Conservation (phyloP, 2,888 invertebrate genomes). For the Scaptomyza parva region DNA sequence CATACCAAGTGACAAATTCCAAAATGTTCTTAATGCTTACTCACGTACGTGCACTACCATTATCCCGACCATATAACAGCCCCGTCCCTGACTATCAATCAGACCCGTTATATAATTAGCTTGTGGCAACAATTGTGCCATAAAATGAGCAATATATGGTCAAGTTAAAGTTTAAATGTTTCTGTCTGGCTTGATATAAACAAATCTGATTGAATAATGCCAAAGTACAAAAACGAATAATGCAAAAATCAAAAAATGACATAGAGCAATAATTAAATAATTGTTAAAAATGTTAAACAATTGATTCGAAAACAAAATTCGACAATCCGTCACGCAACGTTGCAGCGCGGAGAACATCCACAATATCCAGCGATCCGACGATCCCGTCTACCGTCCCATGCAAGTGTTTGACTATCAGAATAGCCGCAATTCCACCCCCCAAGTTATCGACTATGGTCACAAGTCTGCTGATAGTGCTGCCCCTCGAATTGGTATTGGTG, state of each 20-base stretch:
- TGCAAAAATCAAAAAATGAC: conserved; percentile 24
- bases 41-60: background rate
- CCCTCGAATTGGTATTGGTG: conserved; percentile 19
- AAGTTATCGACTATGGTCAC: conserved; percentile 90
- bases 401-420: conserved; percentile 90
- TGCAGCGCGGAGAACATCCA: conserved; percentile 50
- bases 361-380: conserved; percentile 52
- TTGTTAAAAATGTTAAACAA: conserved; percentile 47
- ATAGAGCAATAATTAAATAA: conserved; percentile 41
- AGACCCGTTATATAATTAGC: conserved; percentile 20
- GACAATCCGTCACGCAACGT: conserved; percentile 52
- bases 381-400: conserved; percentile 86
- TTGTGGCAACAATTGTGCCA: conserved; percentile 27
- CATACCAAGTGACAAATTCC: background rate
- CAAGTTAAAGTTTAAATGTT: conserved; percentile 66
- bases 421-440: conserved; percentile 86
- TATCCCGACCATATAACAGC: background rate
- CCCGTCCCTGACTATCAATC: background rate
- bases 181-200: conserved; percentile 55
- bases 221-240: conserved; percentile 14
- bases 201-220: conserved; percentile 25
- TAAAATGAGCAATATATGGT: conserved; percentile 31
- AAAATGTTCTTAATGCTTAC: background rate
- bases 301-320: conserved; percentile 50
- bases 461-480: conserved; percentile 82